Percentiles rank a stretch among this genome's conserved stretches.
phyloP scores from a whole-genome alignment of 2,113 vertebrate genomes.

The Trichechus manatus region DNA sequence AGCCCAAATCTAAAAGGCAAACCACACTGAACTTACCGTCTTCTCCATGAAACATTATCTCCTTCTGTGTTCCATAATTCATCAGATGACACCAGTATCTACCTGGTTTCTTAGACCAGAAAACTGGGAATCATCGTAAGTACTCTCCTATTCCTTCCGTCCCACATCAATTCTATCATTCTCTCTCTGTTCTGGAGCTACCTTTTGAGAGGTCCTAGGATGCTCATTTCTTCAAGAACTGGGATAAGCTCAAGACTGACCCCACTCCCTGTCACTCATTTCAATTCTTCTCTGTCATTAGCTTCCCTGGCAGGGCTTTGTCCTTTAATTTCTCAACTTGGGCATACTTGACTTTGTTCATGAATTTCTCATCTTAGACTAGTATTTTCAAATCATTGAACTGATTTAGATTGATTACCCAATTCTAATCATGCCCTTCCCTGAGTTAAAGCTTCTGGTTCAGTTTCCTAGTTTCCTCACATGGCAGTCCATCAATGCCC shows the following conservation, averaged over 20 bases:
- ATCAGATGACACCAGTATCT: not conserved
- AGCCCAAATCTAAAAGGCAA: not conserved
- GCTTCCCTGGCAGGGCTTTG: not conserved
- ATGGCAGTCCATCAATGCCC: not conserved
- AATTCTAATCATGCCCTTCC: not conserved
- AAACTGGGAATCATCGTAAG: not conserved
- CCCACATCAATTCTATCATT: not conserved
- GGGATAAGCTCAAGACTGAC: not conserved
- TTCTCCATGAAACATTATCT: not conserved
- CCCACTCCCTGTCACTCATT: not conserved
- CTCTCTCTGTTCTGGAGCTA: not conserved
- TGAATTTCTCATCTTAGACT: not conserved
- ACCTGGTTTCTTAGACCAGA: not conserved
- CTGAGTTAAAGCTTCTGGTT: not conserved
- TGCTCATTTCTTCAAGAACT: not conserved
- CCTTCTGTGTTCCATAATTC: not conserved
- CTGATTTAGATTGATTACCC: not conserved
- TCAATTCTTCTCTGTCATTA: not conserved
- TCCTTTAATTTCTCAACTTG: not conserved
- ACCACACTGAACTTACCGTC: not conserved
- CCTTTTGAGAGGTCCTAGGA: not conserved
- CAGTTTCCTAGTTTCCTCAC: not conserved
- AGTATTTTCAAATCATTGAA: not conserved
- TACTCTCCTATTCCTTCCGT: not conserved
- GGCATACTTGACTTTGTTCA: not conserved